Percentiles rank a stretch among this genome's conserved stretches.
phyloP scores from a whole-genome alignment of 2,113 vertebrate species.

The Laticauda colubrina region DNA sequence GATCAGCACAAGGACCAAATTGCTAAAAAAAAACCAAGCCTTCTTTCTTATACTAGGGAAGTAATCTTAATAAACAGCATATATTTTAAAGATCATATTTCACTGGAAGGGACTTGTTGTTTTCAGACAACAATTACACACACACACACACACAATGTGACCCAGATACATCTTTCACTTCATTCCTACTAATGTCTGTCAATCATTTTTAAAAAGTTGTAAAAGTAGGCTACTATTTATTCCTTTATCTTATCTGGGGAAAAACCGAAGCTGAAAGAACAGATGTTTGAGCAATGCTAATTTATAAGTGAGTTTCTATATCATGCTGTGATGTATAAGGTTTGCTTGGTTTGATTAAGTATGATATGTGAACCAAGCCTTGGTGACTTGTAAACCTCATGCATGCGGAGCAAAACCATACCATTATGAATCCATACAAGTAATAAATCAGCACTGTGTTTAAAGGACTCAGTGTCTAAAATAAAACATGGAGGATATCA shows the following conservation, averaged over 20 bases:
- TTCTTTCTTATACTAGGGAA: neutral
- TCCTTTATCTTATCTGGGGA: neutral
- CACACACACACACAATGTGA: neutral
- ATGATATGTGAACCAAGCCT: neutral
- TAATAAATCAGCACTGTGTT: neutral
- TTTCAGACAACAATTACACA: neutral
- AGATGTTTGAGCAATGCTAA: neutral
- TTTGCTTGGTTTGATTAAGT: neutral
- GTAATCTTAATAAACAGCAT: neutral
- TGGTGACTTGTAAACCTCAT: neutral
- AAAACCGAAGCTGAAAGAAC: neutral
- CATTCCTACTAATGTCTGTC: neutral
- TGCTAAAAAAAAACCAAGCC: neutral
- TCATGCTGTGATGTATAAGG: neutral
- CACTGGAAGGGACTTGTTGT: neutral
- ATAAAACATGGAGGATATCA: neutral
- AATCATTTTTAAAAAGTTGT: neutral
- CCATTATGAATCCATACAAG: neutral
- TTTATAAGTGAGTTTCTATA: neutral
- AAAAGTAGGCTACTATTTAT: neutral
- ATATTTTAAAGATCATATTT: neutral
- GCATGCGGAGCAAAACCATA: neutral
- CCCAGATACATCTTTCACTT: neutral
- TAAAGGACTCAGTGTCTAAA: neutral
- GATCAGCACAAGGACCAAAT: neutral